Conservation (phyloP, 2,888 invertebrate species). For the Seladonia tumulorum region DNA sequence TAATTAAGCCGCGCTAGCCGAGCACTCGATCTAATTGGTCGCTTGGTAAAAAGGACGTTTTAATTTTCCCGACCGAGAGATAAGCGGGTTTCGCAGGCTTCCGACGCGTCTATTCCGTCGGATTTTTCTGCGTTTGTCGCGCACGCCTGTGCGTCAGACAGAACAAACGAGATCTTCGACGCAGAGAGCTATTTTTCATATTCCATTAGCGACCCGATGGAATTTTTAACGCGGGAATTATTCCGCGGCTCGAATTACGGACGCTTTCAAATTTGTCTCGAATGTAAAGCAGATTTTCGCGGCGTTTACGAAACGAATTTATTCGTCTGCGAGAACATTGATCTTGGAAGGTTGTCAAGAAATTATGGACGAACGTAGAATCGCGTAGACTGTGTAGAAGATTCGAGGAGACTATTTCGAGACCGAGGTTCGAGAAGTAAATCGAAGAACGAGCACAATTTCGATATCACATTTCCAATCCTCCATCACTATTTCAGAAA, state of each 20-base stretch:
- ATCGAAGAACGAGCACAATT: background rate
- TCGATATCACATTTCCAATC: background rate
- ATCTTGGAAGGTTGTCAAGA: background rate
- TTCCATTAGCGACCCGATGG: background rate
- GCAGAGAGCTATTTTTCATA: background rate
- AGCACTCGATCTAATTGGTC: conserved; percentile 54
- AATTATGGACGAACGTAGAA: background rate
- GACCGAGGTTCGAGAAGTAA: background rate
- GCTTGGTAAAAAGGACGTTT: conserved; percentile 35
- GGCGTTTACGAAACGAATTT: background rate
- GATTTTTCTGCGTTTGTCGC: background rate
- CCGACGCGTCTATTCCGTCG: background rate
- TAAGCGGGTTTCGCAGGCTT: background rate
- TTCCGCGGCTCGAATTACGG: background rate
- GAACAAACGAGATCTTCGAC: background rate
- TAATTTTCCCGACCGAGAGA: conserved; percentile 32
- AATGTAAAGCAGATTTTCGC: background rate
- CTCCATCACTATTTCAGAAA: background rate
- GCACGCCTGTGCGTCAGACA: background rate
- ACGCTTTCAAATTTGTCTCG: background rate
- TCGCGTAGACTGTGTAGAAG: background rate
- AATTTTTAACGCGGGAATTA: background rate
- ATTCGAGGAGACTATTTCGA: background rate
- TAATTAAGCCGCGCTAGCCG: conserved; percentile 43
- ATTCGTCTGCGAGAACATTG: background rate